Base-by-base conservation (phyloP, 2,797 vertebrate genomes). In the Centropyge bicolor region DNA sequence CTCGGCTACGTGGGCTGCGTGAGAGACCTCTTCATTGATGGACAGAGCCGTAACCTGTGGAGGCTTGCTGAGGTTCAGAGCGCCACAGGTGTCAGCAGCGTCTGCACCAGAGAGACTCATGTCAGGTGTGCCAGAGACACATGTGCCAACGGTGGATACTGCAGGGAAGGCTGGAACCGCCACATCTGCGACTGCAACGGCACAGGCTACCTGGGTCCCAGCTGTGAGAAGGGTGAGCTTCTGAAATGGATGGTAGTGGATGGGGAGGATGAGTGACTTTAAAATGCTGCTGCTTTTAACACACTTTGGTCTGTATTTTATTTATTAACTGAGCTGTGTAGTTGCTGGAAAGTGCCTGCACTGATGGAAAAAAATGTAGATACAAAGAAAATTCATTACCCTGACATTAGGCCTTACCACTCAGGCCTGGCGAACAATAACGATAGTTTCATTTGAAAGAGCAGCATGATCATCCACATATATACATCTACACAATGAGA, bases 91-190 rank as follows among this genome's bases (percentile, higher is more conserved):
- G 96, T 98, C 5, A 91, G 95, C 82, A 95, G 96, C 57, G 95
- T 96, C 76, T 99, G 98, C 77, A 96, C 96, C 9, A 93, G 96
- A 19, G 97, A 98, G 86, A 97, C 96, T 0, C 96, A 97, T 68
- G 86, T 95, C 45, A 95, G 96, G 74, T 98, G 98, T 69, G 82
- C 92, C n/a, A 93, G 94, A 1, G 94, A 94, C 10, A 97, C 97
- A 0, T 99, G 98, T 14, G 94, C 90, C 41, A 96, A 97, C 1
- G 96, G 96, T 0, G 97, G 96, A 0, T 79, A 94, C 48, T 99
- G 98, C 87, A 93, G 93, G 0, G 98, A 99, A 78, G 98, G 97
- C 61, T 99, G 98, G 98, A 99, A 98, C 93, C 96, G 98, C 10
- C 97, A 97, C 76, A 88, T 98, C 74, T 98, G 98, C 38, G 97